phyloP scores from a whole-genome alignment of 2,113 vertebrate genomes.

The Motacilla tschutschensis region DNA sequence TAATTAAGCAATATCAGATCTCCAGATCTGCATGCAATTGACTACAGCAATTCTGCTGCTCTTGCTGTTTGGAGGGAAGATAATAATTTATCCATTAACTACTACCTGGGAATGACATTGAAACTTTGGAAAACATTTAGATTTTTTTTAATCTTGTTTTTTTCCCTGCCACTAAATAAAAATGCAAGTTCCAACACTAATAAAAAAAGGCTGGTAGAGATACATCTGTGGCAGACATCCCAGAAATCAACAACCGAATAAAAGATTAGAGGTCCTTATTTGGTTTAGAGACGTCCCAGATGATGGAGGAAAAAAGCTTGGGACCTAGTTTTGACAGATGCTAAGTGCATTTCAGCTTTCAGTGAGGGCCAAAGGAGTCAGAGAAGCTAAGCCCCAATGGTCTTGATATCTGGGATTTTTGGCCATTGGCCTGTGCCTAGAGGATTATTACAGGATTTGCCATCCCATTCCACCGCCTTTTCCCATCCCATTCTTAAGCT shows the following conservation, averaged over 20 bases:
- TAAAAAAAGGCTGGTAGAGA: not conserved
- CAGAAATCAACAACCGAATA: slow-evolving; percentile 22
- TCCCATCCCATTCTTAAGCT: not conserved
- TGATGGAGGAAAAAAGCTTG: not conserved
- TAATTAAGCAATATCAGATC: slow-evolving; percentile 70
- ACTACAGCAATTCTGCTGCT: slow-evolving; percentile 45
- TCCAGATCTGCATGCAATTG: slow-evolving; percentile 53
- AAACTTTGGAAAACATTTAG: slow-evolving; percentile 38
- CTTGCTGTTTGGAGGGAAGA: slow-evolving; percentile 19
- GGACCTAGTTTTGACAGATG: not conserved
- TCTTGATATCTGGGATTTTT: not conserved
- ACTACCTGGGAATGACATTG: slow-evolving; percentile 45
- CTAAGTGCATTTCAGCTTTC: not conserved
- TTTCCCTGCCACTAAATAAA: slow-evolving; percentile 31
- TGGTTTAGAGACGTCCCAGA: not conserved
- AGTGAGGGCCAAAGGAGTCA: not conserved
- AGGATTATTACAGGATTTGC: not conserved
- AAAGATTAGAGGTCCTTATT: slow-evolving; percentile 28
- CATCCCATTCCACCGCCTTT: not conserved
- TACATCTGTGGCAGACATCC: not conserved
- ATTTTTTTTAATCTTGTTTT: not conserved
- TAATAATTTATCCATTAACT: slow-evolving; percentile 62
- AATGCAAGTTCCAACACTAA: slow-evolving; percentile 44
- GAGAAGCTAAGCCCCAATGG: not conserved
- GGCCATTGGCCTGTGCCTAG: not conserved